Evolutionary conservation across 2,113 vertebrate genomes (phyloP).

Genomic region (Malurus elegans): DNA sequence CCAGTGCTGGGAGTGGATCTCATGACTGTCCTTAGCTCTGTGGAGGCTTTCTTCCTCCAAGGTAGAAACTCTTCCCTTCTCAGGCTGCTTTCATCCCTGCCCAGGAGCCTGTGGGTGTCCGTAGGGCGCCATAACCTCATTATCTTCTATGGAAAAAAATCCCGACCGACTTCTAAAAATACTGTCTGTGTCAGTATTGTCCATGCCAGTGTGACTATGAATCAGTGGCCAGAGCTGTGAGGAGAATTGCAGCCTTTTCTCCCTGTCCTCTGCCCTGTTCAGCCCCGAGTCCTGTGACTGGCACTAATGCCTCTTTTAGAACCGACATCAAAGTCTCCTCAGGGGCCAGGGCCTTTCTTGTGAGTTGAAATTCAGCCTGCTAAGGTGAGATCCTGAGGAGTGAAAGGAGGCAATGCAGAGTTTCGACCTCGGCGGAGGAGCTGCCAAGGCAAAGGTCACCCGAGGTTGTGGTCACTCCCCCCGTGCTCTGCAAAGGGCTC

Average conservation of each 20-base stretch:
- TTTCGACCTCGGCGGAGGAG: background rate
- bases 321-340: background rate
- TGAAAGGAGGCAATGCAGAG: background rate
- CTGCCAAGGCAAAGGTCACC: conserved; percentile 9
- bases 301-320: background rate
- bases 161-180: conserved; percentile 6
- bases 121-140: background rate
- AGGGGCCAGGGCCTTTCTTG: background rate
- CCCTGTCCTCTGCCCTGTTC: background rate
- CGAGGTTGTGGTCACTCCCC: conserved; percentile 26
- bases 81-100: conserved; percentile 23
- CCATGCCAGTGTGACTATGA: conserved; percentile 38
- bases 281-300: background rate
- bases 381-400: background rate
- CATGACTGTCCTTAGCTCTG: background rate
- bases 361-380: background rate
- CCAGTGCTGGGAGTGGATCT: background rate
- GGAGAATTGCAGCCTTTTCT: conserved; percentile 16
- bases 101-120: conserved; percentile 7
- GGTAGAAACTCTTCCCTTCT: background rate
- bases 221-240: conserved; percentile 9
- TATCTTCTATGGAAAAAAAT: background rate
- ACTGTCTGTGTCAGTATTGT: conserved; percentile 22
- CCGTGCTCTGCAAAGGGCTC: background rate
- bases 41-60: background rate